Percentiles rank a stretch among this genome's conserved stretches.
Evolutionary conservation across 2,888 invertebrate species (phyloP).

Genomic region (Cotesia congregata): DNA sequence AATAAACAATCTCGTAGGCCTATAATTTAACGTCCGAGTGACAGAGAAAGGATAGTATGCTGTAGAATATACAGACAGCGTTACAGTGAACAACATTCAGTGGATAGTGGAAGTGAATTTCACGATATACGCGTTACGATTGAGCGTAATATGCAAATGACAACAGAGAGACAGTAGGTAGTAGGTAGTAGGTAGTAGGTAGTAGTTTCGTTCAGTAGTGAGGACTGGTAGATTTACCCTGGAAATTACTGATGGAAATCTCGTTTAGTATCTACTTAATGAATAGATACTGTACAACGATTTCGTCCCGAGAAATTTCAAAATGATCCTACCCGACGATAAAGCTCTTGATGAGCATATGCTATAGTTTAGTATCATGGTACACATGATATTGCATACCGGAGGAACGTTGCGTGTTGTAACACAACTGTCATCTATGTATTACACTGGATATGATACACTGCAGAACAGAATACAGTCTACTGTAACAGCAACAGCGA

Average conservation of each 20-base stretch:
- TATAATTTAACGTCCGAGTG: neutral
- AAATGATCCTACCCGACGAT: slow-evolving; percentile 43
- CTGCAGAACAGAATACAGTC: neutral
- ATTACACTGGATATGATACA: slow-evolving; percentile 1
- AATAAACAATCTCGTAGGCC: neutral
- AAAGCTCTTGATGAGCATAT: slow-evolving; percentile 15
- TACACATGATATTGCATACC: neutral
- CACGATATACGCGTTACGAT: slow-evolving; percentile 28
- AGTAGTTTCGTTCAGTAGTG: slow-evolving; percentile 17
- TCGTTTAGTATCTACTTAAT: slow-evolving; percentile 64
- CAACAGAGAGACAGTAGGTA: slow-evolving; percentile 41
- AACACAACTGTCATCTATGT: neutral
- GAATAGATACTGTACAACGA: slow-evolving; percentile 59
- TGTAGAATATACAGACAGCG: no score
- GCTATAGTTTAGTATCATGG: neutral
- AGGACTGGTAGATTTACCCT: slow-evolving; percentile 48
- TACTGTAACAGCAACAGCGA: neutral
- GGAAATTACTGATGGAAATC: slow-evolving; percentile 67
- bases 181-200: no score
- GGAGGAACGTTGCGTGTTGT: neutral
- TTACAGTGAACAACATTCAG: slow-evolving; percentile 2
- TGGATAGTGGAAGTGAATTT: slow-evolving; percentile 15
- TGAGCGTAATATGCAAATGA: slow-evolving; percentile 62
- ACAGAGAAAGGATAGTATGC: neutral
- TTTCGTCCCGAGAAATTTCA: slow-evolving; percentile 55